Percentiles rank a stretch among this genome's conserved stretches.
Conservation (phyloP, 2,113 vertebrate genomes). For the Azemiops feae region DNA sequence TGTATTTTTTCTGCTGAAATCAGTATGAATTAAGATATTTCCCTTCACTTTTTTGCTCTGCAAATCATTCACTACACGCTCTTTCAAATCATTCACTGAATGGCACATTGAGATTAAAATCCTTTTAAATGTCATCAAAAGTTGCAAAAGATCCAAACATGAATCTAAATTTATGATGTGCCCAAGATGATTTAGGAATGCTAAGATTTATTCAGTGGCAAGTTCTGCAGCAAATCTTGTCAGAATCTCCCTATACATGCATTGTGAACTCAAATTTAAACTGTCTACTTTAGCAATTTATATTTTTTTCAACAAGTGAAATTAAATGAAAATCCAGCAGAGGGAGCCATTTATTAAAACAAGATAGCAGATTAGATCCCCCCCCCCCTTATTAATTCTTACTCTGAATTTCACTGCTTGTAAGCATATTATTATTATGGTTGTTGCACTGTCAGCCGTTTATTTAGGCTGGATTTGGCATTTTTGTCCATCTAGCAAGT, state of each 20-base stretch:
- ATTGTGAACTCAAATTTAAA: background rate
- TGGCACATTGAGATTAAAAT: background rate
- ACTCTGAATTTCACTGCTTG: slow-evolving; percentile 45
- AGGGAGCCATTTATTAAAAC: slow-evolving; percentile 64
- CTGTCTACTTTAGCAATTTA: background rate
- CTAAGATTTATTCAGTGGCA: background rate
- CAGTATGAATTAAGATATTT: background rate
- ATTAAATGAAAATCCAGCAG: slow-evolving; percentile 54
- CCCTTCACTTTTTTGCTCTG: background rate
- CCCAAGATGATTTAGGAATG: background rate
- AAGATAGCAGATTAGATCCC: slow-evolving; percentile 6
- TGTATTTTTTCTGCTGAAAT: background rate
- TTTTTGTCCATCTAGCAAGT: too few species aligned
- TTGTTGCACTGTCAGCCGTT: too few species aligned
- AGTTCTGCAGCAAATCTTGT: background rate
- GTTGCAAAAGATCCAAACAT: background rate
- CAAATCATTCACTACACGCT: too few species aligned
- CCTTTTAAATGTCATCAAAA: background rate
- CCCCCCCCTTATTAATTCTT: slow-evolving; percentile 56
- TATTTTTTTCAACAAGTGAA: background rate
- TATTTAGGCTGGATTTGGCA: too few species aligned
- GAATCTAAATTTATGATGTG: background rate
- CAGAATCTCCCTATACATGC: background rate
- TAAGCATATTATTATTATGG: background rate
- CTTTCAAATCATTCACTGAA: background rate